Percentiles rank a stretch among this genome's conserved stretches.
Evolutionary conservation across 2,797 vertebrate species (phyloP).

Genomic region (Lepidocolaptes lacrymiger): DNA sequence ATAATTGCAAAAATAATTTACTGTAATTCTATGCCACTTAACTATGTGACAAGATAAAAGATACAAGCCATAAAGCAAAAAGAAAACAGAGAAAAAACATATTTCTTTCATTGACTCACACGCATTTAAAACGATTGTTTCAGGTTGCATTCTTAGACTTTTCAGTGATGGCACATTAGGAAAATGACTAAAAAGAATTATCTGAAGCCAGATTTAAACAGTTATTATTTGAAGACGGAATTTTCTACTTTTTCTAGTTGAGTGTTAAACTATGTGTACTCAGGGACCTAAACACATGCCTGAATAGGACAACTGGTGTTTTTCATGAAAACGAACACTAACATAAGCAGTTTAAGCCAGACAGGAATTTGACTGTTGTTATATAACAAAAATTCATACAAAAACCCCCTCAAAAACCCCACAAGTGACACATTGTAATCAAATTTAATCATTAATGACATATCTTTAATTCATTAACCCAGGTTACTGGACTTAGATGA

Average conservation of each 20-base stretch:
- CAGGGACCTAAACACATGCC: background rate
- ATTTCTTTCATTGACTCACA: background rate
- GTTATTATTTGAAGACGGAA: background rate
- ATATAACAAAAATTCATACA: background rate
- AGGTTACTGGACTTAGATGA: background rate
- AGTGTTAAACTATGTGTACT: background rate
- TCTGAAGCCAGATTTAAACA: background rate
- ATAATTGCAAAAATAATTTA: conserved; percentile 63
- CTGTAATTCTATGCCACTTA: conserved; percentile 25
- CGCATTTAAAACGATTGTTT: background rate
- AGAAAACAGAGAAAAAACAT: background rate
- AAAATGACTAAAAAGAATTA: background rate
- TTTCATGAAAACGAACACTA: background rate
- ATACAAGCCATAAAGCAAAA: background rate
- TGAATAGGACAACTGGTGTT: background rate
- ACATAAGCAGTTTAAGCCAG: background rate
- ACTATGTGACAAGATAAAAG: conserved; percentile 47
- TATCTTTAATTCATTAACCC: background rate
- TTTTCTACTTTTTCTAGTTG: background rate
- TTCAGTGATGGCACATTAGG: background rate
- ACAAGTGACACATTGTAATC: background rate
- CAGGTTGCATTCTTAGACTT: background rate
- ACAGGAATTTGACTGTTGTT: background rate
- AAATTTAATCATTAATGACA: background rate
- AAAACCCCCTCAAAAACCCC: background rate